A percentile compares a stretch with the other conserved stretches of the same genome.
Evolutionary conservation across 2,113 vertebrate species (phyloP).

Genomic region (Porphyrio hochstetteri): DNA sequence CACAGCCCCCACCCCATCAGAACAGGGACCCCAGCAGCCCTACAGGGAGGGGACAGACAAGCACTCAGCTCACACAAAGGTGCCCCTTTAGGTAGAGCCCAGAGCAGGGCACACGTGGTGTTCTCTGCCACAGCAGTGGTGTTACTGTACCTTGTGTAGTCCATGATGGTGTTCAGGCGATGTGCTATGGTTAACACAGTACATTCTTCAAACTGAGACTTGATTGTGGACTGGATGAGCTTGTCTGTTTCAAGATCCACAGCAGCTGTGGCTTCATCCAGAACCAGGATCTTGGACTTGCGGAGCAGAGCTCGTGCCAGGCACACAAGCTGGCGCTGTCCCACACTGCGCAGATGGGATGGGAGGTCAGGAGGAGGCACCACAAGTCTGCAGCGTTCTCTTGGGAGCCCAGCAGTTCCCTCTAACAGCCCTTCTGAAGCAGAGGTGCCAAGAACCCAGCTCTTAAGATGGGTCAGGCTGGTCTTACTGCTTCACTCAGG

Average conservation of each 20-base stretch:
- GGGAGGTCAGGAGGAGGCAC: not conserved
- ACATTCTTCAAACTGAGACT: slow-evolving; percentile 88
- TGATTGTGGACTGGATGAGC: slow-evolving; percentile 94
- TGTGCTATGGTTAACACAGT: slow-evolving; percentile 96
- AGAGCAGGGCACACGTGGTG: not conserved
- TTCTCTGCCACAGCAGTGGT: no score
- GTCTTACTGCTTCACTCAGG: not conserved
- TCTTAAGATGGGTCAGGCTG: not conserved
- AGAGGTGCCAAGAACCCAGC: not conserved
- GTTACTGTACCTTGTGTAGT: slow-evolving; percentile 85
- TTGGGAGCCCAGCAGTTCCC: not conserved
- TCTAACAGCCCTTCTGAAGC: not conserved
- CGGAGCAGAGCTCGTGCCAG: slow-evolving; percentile 92
- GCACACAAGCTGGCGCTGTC: slow-evolving; percentile 93
- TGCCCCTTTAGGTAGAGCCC: not conserved
- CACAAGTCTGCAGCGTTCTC: not conserved
- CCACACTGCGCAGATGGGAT: slow-evolving; percentile 74
- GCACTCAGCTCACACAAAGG: not conserved
- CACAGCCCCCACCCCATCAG: not conserved
- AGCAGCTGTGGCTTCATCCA: slow-evolving; percentile 95
- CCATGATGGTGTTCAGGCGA: slow-evolving; percentile 94
- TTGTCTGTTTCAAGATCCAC: slow-evolving; percentile 94
- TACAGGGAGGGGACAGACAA: not conserved
- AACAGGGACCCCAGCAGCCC: not conserved
- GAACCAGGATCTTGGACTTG: slow-evolving; percentile 92